These are phyloP conservation scores for Endomychus coccineus DNA, from an alignment of 2,888 invertebrate genomes.

Conservation along the genomic window DNA sequence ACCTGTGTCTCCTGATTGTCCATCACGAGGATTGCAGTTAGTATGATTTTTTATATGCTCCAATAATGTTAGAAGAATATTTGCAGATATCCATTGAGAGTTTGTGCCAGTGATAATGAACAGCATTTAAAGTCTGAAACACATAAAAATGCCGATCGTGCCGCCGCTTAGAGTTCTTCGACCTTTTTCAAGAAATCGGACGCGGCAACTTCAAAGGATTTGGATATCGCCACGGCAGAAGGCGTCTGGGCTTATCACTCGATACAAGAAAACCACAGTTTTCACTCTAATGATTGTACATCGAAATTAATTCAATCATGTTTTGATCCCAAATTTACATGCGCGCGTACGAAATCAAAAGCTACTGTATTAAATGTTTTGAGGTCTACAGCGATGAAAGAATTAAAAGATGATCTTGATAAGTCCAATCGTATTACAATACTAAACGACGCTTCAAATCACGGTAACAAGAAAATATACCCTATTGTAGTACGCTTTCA, in stretches of 20 bases:
- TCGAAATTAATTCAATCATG: slow-evolving; percentile 26
- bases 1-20: too few species aligned
- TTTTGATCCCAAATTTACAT: slow-evolving; percentile 30
- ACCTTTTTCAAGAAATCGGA: slow-evolving; percentile 21
- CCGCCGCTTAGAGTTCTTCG: slow-evolving; percentile 24
- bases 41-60: too few species aligned
- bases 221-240: slow-evolving; percentile 23
- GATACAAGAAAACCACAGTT: slow-evolving; percentile 25
- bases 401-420: slow-evolving; percentile 15
- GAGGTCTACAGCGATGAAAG: neutral
- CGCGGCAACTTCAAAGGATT: slow-evolving; percentile 22
- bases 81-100: too few species aligned
- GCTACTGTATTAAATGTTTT: slow-evolving; percentile 29
- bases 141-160: slow-evolving; percentile 25
- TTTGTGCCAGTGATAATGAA: slow-evolving; percentile 22
- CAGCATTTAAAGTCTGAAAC: slow-evolving; percentile 27
- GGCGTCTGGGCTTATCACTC: slow-evolving; percentile 23
- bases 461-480: slow-evolving; percentile 30
- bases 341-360: slow-evolving; percentile 28
- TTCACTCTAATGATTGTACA: slow-evolving; percentile 25
- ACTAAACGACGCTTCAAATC: slow-evolving; percentile 31
- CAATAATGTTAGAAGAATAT: too few species aligned
- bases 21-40: too few species aligned
- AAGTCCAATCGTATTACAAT: slow-evolving; percentile 20
- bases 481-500: slow-evolving; percentile 27